These are phyloP conservation scores for Acrossocheilus wenchowensis DNA, from an alignment of 2,797 vertebrate species.

Conservation along the genomic window DNA sequence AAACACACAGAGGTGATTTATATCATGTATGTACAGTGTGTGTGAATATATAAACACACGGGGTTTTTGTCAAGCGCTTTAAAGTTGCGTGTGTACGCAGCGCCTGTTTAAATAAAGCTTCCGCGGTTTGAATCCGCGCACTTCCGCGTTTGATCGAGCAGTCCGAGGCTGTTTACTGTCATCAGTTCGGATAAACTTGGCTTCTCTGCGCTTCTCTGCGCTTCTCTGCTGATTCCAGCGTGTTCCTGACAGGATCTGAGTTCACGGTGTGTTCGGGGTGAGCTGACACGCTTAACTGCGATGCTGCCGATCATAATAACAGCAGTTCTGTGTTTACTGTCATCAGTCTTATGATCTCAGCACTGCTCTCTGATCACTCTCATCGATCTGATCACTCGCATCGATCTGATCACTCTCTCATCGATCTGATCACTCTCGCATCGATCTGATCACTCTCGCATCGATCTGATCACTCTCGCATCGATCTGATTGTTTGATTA, in stretches of 20 bases:
- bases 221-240: too few species aligned
- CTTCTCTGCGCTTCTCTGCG: not conserved
- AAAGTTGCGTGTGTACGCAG: not conserved
- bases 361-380: not conserved
- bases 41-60: not conserved
- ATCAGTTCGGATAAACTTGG: not conserved
- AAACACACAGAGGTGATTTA: constrained; percentile 15
- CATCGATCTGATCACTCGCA: too few species aligned
- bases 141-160: constrained; percentile 39
- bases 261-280: not conserved
- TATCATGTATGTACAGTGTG: not conserved
- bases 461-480: too few species aligned
- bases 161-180: constrained; percentile 3
- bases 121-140: constrained; percentile 34
- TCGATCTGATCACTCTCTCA: too few species aligned
- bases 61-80: not conserved
- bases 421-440: too few species aligned
- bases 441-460: too few species aligned
- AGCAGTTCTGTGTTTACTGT: not conserved
- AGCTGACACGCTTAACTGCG: not conserved
- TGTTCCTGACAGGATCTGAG: not conserved
- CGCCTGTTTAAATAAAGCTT: constrained; percentile 54
- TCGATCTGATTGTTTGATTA: too few species aligned
- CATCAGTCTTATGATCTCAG: not conserved
- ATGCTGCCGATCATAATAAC: not conserved